Conservation (phyloP, 2,888 invertebrate species). For the Thumatha senex region DNA sequence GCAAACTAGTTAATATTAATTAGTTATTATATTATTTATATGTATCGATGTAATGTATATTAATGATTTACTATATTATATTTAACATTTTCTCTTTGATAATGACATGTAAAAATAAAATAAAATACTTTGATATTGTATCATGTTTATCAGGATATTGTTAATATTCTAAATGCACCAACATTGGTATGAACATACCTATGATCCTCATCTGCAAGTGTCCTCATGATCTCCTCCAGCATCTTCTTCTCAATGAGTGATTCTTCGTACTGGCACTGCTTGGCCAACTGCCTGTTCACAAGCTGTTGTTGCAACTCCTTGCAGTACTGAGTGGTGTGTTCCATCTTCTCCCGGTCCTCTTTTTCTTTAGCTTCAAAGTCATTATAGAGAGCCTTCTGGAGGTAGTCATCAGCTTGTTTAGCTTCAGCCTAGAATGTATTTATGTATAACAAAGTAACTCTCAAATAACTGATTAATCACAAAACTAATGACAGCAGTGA, state of each 20-base stretch:
- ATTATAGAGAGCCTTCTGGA: conserved; percentile 60
- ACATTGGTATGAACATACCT: conserved; percentile 62
- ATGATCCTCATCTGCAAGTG: conserved; percentile 85
- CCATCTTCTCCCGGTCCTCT: conserved; percentile 50
- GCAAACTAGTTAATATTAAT: no score
- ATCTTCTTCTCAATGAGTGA: conserved; percentile 84
- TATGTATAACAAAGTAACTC: neutral
- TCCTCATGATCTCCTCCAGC: conserved; percentile 83
- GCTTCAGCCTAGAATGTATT: conserved; percentile 57
- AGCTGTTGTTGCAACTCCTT: conserved; percentile 84
- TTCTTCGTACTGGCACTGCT: conserved; percentile 82
- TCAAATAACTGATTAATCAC: no score
- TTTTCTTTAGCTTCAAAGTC: conserved; percentile 62
- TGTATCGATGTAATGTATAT: no score
- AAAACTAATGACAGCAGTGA: no score
- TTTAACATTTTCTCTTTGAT: no score
- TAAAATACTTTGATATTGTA: no score
- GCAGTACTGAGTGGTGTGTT: conserved; percentile 62
- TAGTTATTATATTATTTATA: no score
- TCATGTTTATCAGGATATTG: no score
- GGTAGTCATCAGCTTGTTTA: conserved; percentile 55
- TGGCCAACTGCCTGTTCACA: conserved; percentile 75
- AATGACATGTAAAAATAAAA: no score
- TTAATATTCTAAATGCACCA: no score
- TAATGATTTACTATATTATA: no score